Evolutionary conservation across 2,113 vertebrate species (phyloP).

Genomic region (Orthonyx spaldingii): DNA sequence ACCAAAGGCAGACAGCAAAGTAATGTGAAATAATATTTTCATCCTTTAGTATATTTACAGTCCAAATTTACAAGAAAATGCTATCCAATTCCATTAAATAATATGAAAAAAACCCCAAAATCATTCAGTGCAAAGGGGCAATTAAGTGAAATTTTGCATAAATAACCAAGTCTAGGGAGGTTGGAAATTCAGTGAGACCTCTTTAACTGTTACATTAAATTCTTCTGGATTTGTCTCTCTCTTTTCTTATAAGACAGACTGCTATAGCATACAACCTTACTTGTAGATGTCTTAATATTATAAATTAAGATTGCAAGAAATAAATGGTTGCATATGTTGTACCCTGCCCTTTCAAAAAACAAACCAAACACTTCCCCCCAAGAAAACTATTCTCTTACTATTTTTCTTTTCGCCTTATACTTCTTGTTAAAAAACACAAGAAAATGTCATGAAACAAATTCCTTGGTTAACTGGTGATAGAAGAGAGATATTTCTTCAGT

Average conservation of each 20-base stretch:
- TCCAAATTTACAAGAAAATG: background rate
- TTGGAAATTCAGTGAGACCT: background rate
- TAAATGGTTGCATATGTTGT: background rate
- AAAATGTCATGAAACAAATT: background rate
- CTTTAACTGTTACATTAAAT: background rate
- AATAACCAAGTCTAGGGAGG: background rate
- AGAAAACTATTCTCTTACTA: background rate
- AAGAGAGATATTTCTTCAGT: background rate
- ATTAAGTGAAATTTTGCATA: background rate
- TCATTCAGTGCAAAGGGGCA: fast-evolving
- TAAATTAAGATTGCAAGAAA: background rate
- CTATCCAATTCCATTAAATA: background rate
- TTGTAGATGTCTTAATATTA: background rate
- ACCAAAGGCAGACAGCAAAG: background rate
- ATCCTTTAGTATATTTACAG: background rate
- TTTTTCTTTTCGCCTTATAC: background rate
- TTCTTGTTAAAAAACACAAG: background rate
- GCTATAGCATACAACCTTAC: background rate
- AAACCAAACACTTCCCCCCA: fast-evolving
- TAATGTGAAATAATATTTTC: background rate
- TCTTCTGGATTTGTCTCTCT: background rate
- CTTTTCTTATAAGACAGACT: background rate
- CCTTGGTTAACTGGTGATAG: background rate
- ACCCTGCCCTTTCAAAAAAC: fast-evolving
- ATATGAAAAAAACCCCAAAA: background rate